These are phyloP conservation scores for Mormyrus hasselquistii DNA, from an alignment of 2,797 vertebrate genomes.

Conservation along the genomic window DNA sequence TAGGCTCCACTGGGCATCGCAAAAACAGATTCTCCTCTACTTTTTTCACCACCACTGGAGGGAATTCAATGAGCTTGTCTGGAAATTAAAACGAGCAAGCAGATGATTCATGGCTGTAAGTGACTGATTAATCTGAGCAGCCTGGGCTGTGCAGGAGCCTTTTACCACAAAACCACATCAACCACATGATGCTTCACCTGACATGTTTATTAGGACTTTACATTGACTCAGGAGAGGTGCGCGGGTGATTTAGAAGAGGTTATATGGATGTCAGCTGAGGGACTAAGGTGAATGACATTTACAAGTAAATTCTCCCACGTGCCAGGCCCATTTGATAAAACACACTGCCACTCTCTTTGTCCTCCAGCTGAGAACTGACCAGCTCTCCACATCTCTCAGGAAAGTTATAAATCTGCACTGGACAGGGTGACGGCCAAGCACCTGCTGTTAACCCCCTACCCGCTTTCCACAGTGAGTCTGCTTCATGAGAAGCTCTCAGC, in stretches of 20 bases:
- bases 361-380: constrained; percentile 14
- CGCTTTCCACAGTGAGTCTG: constrained; percentile 50
- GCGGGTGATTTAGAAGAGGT: constrained; percentile 37
- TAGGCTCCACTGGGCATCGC: neutral
- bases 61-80: constrained; percentile 12
- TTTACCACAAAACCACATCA: constrained; percentile 45
- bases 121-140: constrained; percentile 24
- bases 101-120: constrained; percentile 19
- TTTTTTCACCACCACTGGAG: neutral
- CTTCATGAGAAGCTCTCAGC: constrained; percentile 55
- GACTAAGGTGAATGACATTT: constrained; percentile 48
- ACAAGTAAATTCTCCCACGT: constrained; percentile 42
- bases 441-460: constrained; percentile 18
- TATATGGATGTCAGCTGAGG: constrained; percentile 46
- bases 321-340: constrained; percentile 43
- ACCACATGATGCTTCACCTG: constrained; percentile 29
- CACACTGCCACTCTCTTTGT: constrained; percentile 23
- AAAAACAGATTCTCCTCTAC: neutral
- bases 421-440: neutral
- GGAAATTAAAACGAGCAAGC: constrained; percentile 20
- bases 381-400: neutral
- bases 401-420: neutral
- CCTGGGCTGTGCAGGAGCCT: constrained; percentile 24
- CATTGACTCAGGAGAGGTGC: constrained; percentile 24
- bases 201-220: constrained; percentile 41